phyloP scores from a whole-genome alignment of 2,888 invertebrate genomes.

The Tetranychus truncatus region DNA sequence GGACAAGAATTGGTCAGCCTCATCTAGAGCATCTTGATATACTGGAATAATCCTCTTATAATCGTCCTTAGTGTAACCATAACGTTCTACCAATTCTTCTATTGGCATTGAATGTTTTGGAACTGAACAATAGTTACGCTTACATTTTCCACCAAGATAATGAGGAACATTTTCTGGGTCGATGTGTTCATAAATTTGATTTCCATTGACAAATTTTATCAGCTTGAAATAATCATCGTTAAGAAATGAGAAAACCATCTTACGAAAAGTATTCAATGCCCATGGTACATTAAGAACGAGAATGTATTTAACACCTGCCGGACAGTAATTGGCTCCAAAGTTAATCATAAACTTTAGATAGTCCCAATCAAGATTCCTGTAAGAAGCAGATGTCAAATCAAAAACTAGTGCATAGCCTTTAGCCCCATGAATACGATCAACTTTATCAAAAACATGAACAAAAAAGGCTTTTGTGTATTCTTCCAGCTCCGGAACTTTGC shows the following conservation, averaged over 20 bases:
- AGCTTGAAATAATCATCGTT: conserved; percentile 12
- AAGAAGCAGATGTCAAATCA: conserved; percentile 19
- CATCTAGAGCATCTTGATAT: conserved; percentile 18
- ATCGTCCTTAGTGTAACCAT: conserved; percentile 15
- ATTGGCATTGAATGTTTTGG: conserved; percentile 14
- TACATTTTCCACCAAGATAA: conserved; percentile 21
- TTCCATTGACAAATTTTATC: conserved; percentile 18
- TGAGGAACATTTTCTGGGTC: conserved; percentile 19
- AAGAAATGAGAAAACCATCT: conserved; percentile 16
- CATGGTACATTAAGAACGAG: conserved; percentile 21
- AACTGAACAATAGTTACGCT: conserved; percentile 19
- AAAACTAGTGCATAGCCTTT: conserved; percentile 19
- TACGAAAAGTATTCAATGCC: conserved; percentile 20
- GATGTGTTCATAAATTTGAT: conserved; percentile 17
- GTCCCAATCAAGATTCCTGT: conserved; percentile 18
- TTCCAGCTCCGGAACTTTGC: conserved; percentile 18
- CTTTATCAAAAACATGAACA: conserved; percentile 19
- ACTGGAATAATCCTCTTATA: conserved; percentile 11
- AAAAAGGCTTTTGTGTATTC: conserved; percentile 18
- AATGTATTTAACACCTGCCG: conserved; percentile 19
- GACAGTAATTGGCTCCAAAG: conserved; percentile 15
- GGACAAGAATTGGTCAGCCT: conserved; percentile 15
- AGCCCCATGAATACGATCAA: conserved; percentile 11
- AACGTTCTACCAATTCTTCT: conserved; percentile 10
- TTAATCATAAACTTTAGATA: conserved; percentile 18